Evolutionary conservation across 2,888 invertebrate species (phyloP), one percentile per base, ranked within the genome.

Genomic region (Apomyelois bistriatella): DNA sequence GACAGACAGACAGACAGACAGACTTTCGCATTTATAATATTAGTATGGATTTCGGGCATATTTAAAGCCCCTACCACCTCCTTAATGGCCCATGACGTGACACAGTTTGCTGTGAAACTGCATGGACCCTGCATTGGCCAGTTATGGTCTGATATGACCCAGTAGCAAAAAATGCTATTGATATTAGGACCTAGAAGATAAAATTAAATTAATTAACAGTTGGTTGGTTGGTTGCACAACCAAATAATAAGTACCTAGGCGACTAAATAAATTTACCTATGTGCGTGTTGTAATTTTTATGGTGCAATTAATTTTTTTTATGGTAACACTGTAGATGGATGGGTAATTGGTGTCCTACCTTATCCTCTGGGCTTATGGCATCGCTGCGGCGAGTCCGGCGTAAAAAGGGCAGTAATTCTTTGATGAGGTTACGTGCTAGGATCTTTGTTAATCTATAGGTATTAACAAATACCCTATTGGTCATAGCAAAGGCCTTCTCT

Each of bases 121-220:
- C n/a, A 37, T 52, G 48, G 1, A 38, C 9, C 13, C 1, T 15
- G 36, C 37, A 38, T 28, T 55, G 52, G 10, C 55, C 55, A 22
- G 43, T 38, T 17, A 49, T 13, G 3, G 48, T 52, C 51, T 52
- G 55, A 22, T 55, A 52, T 12, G 54, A 52, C 15, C 54, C 52
- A 32, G 40, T 47, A n/a, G 48, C 52, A 42, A 47, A 55, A 37
- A 55, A 55, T n/a, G 52, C 10, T 1, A 55, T 13, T 3, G 48
- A 40, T 2, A 52, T 48, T 16, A 55, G 16, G 4, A 52, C 17
- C 52, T 48, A 38, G 5, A 46, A 46, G 13, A 36, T 46, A 46
- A 52, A 35, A 32, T 35, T 48, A 3, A 38, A 13, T 38, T 32
- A 15, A 32, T 13, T 47, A 47, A 47, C 7, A 32, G 12, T 32